Evolutionary conservation across 2,888 invertebrate species (phyloP), one percentile per base, ranked within the genome.

Genomic region (Lasius platythorax): DNA sequence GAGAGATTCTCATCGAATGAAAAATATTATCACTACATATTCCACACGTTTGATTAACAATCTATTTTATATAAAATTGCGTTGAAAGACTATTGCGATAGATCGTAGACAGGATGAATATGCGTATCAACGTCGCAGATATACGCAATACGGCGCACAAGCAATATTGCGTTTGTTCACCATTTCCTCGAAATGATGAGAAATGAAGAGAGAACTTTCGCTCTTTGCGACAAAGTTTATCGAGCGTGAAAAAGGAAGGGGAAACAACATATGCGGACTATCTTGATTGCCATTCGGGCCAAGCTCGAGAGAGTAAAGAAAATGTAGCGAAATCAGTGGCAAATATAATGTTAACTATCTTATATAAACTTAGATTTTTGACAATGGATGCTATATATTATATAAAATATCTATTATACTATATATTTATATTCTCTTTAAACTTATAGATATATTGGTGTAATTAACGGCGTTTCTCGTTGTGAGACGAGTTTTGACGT

Each of bases 291-390:
- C 2, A 76, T 43, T 78, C 12, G 12, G 18, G 40, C 23, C 4
- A 58, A 53, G 37, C 40, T 28, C 2, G 30, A 67, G 50, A 76
- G 67, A 9, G 9, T 11, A 12, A 40, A 3, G 5, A n/a, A 68
- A 28, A 30, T 56, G 3, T 40, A 53, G 8, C 8, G 18, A 53
- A n/a, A 53, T 40, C 68, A 78, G 28, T 78, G 64, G 68, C 78
- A 23, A 23, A 23, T 23, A 53, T 68, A 78, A 30, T 68, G 2
- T 23, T n/a, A 28, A 50, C 23, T 37, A 64, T 15, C 12, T 63
- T 40, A 63, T 4, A n/a, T n/a, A 12, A 2, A 33, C 2, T 1
- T 9, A 12, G 11, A 2, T 23, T 23, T n/a, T 23, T 23, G 12
- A 12, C 23, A 56, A 9, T 11, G 23, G 23, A 23, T 23, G 23